These are phyloP conservation scores for Smutsia gigantea DNA, from an alignment of 2,797 vertebrate genomes.

Conservation along the genomic window DNA sequence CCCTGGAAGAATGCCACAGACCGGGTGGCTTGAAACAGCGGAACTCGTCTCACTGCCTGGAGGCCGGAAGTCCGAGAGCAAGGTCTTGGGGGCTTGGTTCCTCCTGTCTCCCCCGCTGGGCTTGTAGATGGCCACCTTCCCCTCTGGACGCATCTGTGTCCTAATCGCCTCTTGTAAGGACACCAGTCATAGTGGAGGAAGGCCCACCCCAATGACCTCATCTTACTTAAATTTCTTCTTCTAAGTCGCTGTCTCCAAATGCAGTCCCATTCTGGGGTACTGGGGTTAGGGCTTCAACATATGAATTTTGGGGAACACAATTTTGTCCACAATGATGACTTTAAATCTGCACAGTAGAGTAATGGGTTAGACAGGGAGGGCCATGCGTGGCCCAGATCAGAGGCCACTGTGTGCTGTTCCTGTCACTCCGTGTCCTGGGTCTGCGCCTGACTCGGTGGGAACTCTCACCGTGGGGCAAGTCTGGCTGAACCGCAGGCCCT, in stretches of 20 bases:
- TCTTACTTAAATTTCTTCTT: neutral
- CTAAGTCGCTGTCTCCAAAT: neutral
- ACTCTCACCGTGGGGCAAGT: neutral
- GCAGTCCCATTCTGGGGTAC: neutral
- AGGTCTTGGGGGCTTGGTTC: neutral
- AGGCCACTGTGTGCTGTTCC: neutral
- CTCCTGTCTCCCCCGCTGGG: neutral
- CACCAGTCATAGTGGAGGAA: no score
- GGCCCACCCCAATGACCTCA: neutral
- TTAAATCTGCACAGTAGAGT: neutral
- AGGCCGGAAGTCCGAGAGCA: neutral
- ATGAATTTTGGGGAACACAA: neutral
- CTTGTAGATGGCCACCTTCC: neutral
- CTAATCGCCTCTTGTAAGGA: no score
- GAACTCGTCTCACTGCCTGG: neutral
- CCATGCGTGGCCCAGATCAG: neutral
- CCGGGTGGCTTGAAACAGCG: neutral
- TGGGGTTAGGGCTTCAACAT: neutral
- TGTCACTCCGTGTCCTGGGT: neutral
- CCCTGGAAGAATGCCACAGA: rapidly evolving
- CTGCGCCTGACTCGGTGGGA: neutral
- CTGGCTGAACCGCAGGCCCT: rapidly evolving
- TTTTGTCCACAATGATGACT: no score
- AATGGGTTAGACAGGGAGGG: rapidly evolving
- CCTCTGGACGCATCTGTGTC: neutral